Evolutionary conservation across 2,797 vertebrate genomes (phyloP), one percentile per base, ranked within the genome.

Genomic region (Anguilla marmorata): DNA sequence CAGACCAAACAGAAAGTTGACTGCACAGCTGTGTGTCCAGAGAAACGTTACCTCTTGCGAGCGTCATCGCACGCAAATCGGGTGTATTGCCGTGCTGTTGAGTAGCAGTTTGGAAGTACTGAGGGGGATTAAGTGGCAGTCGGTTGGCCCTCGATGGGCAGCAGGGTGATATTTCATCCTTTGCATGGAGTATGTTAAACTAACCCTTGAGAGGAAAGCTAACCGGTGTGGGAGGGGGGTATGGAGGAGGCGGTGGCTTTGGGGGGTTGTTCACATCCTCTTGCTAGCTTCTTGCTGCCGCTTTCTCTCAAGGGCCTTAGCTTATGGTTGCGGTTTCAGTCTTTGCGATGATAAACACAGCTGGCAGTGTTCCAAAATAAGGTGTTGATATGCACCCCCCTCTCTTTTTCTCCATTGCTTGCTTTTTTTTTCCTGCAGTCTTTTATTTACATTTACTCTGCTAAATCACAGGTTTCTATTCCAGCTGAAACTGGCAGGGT

Each of bases 301-400:
- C 74, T 63, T 76, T 45, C 8, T 48, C 9, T 63, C 79, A 45
- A 54, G 9, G 89, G 91, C 90, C 90, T 89, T 91, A 93, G 94
- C 92, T 93, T 92, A 91, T 91, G 91, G 91, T 93, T 92, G 93
- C 91, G 93, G 93, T 95, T 95, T 94, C 89, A 88, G 92, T 91
- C 92, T 88, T 90, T 66, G 84, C 92, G 91, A 93, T 91, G 91
- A 90, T 94, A 93, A 95, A 93, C 93, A 92, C 85, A 48, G 52
- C 48, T 37, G 82, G 83, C 89, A 88, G 91, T 48, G 89, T 90
- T 88, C 90, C 89, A 54, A 74, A 9, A 50, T 74, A n/a, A 56
- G 16, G 79, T 60, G 86, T 82, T n/a, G 41, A 82, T 48, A 50
- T 50, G 21, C 79, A 82, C 41, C 21, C 2, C 21, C 1, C 33